phyloP scores from a whole-genome alignment of 35 echinoderm and acorn worm species.

The Apostichopus californicus region DNA sequence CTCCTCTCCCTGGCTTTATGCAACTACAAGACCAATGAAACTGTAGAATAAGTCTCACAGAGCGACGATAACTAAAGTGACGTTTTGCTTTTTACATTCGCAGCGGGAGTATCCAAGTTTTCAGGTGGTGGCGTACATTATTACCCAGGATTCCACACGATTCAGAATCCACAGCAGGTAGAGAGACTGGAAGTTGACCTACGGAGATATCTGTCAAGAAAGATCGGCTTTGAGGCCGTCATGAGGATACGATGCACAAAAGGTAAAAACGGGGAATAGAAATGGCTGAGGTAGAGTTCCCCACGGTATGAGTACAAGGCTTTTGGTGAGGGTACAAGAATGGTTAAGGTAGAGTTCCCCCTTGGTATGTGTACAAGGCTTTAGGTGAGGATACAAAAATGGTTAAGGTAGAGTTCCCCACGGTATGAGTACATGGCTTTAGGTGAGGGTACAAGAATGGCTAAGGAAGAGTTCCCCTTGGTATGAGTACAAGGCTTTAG shows the following conservation, averaged over 20 bases:
- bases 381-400: not conserved
- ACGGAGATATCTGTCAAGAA: slow-evolving; percentile 84
- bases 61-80: too few species aligned
- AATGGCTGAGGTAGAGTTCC: not conserved
- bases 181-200: slow-evolving; percentile 83
- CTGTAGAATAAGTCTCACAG: too few species aligned
- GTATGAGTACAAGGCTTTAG: too few species aligned
- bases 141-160: slow-evolving; percentile 94
- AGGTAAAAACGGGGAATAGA: slow-evolving; percentile 53
- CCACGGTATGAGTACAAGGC: not conserved
- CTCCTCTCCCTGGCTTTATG: too few species aligned
- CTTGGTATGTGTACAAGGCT: too few species aligned
- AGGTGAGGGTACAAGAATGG: too few species aligned
- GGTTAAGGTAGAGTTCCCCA: not conserved
- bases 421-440: too few species aligned
- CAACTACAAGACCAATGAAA: too few species aligned
- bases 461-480: too few species aligned
- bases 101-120: slow-evolving; percentile 93
- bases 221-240: slow-evolving; percentile 98
- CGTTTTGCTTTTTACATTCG: not conserved
- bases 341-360: too few species aligned
- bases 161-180: slow-evolving; percentile 75
- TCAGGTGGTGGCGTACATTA: slow-evolving; percentile 83
- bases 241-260: slow-evolving; percentile 99
- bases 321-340: too few species aligned